phyloP scores from a whole-genome alignment of 2,113 vertebrate species.

The Pygoscelis adeliae region DNA sequence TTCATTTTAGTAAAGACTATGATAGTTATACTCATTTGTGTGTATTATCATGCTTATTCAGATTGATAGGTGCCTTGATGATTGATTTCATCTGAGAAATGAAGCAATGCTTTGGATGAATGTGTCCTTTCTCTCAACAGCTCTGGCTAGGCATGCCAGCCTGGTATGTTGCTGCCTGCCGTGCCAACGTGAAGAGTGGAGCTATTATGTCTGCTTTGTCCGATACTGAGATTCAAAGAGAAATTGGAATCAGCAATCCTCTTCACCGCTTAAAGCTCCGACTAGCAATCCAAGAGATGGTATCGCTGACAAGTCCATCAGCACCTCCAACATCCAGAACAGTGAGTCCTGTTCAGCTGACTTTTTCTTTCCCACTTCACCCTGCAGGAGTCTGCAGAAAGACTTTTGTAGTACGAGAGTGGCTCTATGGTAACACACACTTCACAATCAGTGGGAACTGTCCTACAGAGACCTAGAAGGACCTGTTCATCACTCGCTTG shows the following conservation, averaged over 20 bases:
- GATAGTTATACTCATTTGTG: not conserved
- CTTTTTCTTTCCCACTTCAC: not conserved
- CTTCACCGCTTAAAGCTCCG: slow-evolving; percentile 95
- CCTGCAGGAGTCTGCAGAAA: not conserved
- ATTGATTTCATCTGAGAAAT: not conserved
- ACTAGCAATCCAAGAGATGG: slow-evolving; percentile 98
- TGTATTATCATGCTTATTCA: not conserved
- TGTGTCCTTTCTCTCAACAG: slow-evolving; percentile 62
- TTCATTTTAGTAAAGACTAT: not conserved
- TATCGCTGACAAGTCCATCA: slow-evolving; percentile 96
- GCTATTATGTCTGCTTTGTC: slow-evolving; percentile 98
- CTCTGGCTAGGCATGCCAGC: slow-evolving; percentile 98
- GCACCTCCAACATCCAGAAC: slow-evolving; percentile 97
- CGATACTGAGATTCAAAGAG: slow-evolving; percentile 96
- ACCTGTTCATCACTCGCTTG: not conserved
- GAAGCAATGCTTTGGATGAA: not conserved
- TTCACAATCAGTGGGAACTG: not conserved
- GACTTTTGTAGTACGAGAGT: not conserved
- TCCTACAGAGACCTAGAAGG: not conserved
- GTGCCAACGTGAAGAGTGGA: slow-evolving; percentile 97
- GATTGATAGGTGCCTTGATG: not conserved
- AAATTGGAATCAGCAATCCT: slow-evolving; percentile 98
- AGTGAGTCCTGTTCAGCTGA: slow-evolving; percentile 80
- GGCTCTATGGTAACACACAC: not conserved
- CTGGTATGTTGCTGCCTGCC: slow-evolving; percentile 97